Percentiles rank a stretch among this genome's conserved stretches.
These are phyloP conservation scores for Trematomus loennbergii DNA, from an alignment of 2,113 vertebrate species.

Conservation along the genomic window DNA sequence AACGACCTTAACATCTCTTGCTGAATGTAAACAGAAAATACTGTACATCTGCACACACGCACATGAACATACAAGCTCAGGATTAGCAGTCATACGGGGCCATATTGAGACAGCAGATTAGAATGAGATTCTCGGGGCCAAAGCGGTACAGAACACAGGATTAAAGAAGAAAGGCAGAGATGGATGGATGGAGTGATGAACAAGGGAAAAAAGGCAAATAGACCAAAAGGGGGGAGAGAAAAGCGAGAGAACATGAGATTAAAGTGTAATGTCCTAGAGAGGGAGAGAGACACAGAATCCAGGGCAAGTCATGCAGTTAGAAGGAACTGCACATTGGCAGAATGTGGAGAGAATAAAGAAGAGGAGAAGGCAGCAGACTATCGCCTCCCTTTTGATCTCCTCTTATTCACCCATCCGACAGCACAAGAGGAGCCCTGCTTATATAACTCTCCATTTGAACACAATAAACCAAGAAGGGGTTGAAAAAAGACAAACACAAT, in stretches of 20 bases:
- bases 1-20: constrained; percentile 25
- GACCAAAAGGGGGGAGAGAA: constrained; percentile 42
- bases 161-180: constrained; percentile 72
- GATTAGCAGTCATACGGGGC: constrained; percentile 64
- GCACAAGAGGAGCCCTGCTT: constrained; percentile 61
- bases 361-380: constrained; percentile 71
- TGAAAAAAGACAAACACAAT: constrained; percentile 37
- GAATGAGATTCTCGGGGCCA: constrained; percentile 64
- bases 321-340: constrained; percentile 72
- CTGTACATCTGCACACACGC: neutral
- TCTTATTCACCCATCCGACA: constrained; percentile 71
- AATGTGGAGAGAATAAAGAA: constrained; percentile 77
- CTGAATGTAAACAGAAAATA: constrained; percentile 9
- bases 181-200: constrained; percentile 52
- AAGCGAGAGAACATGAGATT: constrained; percentile 70
- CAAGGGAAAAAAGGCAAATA: constrained; percentile 46
- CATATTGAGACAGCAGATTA: constrained; percentile 78
- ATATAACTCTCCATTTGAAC: constrained; percentile 69
- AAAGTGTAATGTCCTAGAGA: constrained; percentile 78
- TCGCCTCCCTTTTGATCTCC: constrained; percentile 74
- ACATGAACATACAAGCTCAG: constrained; percentile 20
- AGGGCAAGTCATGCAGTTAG: constrained; percentile 74
- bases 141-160: constrained; percentile 69
- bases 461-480: constrained; percentile 47
- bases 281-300: constrained; percentile 66